Conservation (phyloP, 2,113 vertebrate genomes). For the Phalacrocorax carbo region DNA sequence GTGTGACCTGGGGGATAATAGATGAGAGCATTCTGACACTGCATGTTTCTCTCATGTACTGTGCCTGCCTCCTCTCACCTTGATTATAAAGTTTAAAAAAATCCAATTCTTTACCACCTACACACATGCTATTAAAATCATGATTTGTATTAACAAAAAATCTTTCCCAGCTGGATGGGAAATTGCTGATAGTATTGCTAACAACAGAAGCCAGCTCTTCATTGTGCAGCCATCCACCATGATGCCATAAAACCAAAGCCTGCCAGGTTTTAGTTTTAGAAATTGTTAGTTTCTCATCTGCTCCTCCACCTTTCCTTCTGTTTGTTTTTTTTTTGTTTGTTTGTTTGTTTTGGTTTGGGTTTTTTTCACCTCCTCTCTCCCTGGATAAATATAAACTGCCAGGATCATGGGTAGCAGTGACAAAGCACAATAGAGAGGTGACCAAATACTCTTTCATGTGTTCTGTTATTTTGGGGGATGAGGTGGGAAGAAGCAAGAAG, state of each 20-base stretch:
- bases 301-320: not conserved
- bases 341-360: not conserved
- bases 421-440: not conserved
- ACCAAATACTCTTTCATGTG: not conserved
- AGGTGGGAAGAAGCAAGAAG: not conserved
- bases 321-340: not conserved
- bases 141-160: constrained; percentile 63
- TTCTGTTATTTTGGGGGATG: not conserved
- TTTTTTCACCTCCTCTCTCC: not conserved
- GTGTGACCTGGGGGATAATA: constrained; percentile 68
- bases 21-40: constrained; percentile 57
- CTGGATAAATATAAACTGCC: not conserved
- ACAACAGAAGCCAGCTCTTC: not conserved
- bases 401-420: not conserved
- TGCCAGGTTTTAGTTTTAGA: not conserved
- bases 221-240: constrained; percentile 13
- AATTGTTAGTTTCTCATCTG: constrained; percentile 10
- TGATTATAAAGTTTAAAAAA: constrained; percentile 67
- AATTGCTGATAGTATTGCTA: constrained; percentile 41
- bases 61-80: constrained; percentile 63
- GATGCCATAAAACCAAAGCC: constrained; percentile 9
- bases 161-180: constrained; percentile 60
- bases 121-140: constrained; percentile 66
- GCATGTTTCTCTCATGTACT: constrained; percentile 45
- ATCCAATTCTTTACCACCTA: constrained; percentile 61